These are phyloP conservation scores for Euzophera pinguis DNA, from an alignment of 2,888 invertebrate genomes.

Conservation along the genomic window DNA sequence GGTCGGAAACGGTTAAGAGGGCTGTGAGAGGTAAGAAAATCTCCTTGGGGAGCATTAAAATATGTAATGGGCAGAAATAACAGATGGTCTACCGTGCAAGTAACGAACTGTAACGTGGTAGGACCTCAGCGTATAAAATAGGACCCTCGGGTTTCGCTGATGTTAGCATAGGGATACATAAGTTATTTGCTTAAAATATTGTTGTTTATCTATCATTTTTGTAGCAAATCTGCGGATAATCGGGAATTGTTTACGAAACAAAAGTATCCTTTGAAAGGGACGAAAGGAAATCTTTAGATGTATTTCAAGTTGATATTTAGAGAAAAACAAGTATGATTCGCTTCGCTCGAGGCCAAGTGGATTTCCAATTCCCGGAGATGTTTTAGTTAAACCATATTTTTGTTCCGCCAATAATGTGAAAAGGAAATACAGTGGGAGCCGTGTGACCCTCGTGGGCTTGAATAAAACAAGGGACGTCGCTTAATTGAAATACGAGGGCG, in stretches of 20 bases:
- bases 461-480: slow-evolving; percentile 8
- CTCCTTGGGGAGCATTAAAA: slow-evolving; percentile 67
- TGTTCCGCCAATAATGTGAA: slow-evolving; percentile 13
- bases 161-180: slow-evolving; percentile 67
- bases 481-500: slow-evolving; percentile 5
- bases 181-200: slow-evolving; percentile 73
- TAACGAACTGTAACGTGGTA: slow-evolving; percentile 63
- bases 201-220: slow-evolving; percentile 75
- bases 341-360: slow-evolving; percentile 19
- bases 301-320: slow-evolving; percentile 30
- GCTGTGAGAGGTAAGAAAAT: slow-evolving; percentile 38
- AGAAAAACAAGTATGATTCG: slow-evolving; percentile 24
- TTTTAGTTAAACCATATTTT: slow-evolving; percentile 21
- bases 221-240: slow-evolving; percentile 67
- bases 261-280: slow-evolving; percentile 50
- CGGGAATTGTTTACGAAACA: slow-evolving; percentile 59
- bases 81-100: slow-evolving; percentile 61
- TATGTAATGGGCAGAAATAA: slow-evolving; percentile 75
- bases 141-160: slow-evolving; percentile 50
- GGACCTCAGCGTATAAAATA: slow-evolving; percentile 47
- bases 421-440: slow-evolving; percentile 10
- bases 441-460: slow-evolving; percentile 5
- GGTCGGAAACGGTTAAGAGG: slow-evolving; percentile 62
- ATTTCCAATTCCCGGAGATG: slow-evolving; percentile 22
- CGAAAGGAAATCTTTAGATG: slow-evolving; percentile 35